Percentiles rank a stretch among this genome's conserved stretches.
phyloP scores from a whole-genome alignment of 2,797 vertebrate genomes.

The Peromyscus nudipes region DNA sequence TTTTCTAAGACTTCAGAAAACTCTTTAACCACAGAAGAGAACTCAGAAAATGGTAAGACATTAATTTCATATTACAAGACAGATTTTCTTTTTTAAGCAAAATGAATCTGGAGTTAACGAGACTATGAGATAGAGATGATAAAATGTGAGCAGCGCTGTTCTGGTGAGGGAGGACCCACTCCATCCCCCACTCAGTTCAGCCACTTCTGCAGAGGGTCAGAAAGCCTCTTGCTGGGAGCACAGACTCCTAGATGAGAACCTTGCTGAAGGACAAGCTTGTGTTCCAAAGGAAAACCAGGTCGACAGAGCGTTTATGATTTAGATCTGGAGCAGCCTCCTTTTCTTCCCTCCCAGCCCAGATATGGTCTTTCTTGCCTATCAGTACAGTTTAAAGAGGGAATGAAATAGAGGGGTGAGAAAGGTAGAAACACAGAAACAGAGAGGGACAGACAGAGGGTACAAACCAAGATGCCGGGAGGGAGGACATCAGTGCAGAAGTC shows the following conservation, averaged over 20 bases:
- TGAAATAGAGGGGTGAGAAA: not conserved
- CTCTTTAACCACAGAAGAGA: not conserved
- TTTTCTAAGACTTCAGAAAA: not conserved
- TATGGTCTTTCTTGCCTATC: not conserved
- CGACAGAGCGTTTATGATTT: not conserved
- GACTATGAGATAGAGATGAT: not conserved
- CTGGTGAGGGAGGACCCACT: not conserved
- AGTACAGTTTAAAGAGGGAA: not conserved
- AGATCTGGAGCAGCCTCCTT: not conserved
- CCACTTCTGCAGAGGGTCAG: fast-evolving
- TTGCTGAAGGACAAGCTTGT: no score
- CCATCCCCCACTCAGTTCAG: fast-evolving
- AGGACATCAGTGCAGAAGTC: not conserved
- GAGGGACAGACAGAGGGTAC: not conserved
- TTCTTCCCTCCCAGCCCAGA: not conserved
- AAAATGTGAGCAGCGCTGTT: not conserved
- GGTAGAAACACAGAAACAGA: not conserved
- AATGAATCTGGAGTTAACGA: slow-evolving; percentile 36
- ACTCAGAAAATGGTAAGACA: not conserved
- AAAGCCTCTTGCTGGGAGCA: not conserved
- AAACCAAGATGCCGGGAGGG: not conserved
- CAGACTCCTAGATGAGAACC: not conserved
- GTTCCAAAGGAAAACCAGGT: not conserved
- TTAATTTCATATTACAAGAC: not conserved
- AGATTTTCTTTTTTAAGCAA: not conserved